These are phyloP conservation scores for Acronicta leporina DNA, from an alignment of 2,888 invertebrate genomes.

Conservation along the genomic window DNA sequence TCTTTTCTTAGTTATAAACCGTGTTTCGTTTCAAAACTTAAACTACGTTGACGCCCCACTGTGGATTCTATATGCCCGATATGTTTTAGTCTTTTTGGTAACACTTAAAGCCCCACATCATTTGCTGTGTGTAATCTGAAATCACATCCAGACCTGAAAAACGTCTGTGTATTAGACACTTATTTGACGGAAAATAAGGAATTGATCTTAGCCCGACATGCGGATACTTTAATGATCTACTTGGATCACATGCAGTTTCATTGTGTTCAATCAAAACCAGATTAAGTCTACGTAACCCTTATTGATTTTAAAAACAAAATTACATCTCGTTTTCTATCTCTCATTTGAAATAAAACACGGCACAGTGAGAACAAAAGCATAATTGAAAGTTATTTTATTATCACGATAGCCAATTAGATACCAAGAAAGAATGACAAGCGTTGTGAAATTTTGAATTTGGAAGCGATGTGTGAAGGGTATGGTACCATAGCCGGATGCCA, in stretches of 20 bases:
- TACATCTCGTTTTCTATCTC: constrained; percentile 11
- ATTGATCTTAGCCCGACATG: constrained; percentile 10
- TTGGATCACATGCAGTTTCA: constrained; percentile 32
- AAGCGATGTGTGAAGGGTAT: constrained; percentile 37
- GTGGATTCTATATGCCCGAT: constrained; percentile 43
- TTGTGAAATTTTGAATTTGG: constrained; percentile 57
- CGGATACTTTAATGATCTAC: constrained; percentile 9
- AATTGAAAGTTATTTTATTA: constrained; percentile 41
- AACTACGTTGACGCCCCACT: constrained; percentile 42
- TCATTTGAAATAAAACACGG: constrained; percentile 54
- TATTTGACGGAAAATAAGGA: constrained; percentile 12
- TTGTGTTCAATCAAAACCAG: constrained; percentile 26
- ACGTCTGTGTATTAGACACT: constrained; percentile 46
- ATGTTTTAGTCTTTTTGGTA: constrained; percentile 48
- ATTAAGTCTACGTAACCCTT: constrained; percentile 14
- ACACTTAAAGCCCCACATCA: constrained; percentile 52
- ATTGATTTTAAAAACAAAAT: constrained; percentile 23
- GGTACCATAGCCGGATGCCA: constrained; percentile 21
- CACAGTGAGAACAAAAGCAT: constrained; percentile 47
- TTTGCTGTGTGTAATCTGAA: constrained; percentile 52
- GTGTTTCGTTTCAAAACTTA: constrained; percentile 55
- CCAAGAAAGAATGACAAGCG: constrained; percentile 54
- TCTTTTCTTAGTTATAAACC: constrained; percentile 45
- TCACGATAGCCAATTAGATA: constrained; percentile 57
- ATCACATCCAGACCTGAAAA: constrained; percentile 51